A percentile compares a stretch with the other conserved stretches of the same genome.
phyloP scores from a whole-genome alignment of 2,888 invertebrate species.

The Eupsilia transversa region DNA sequence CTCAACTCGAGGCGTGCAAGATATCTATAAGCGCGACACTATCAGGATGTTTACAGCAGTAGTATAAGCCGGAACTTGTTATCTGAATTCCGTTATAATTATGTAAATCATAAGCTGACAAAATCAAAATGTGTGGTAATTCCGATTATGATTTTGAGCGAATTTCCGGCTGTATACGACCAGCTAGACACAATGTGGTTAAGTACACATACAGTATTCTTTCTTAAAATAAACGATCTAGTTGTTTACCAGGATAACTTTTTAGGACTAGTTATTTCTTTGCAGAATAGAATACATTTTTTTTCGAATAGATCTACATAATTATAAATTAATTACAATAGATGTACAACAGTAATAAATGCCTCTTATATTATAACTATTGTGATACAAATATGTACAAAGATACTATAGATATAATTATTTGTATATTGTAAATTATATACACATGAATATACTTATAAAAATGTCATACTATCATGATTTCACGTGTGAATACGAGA shows the following conservation, averaged over 20 bases:
- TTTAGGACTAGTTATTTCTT: not conserved
- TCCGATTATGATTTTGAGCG: not conserved
- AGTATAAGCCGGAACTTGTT: not conserved
- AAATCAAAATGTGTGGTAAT: not conserved
- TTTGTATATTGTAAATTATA: constrained; percentile 19
- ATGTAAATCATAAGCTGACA: not conserved
- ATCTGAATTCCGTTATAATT: not conserved
- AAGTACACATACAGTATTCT: not conserved
- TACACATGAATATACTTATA: constrained; percentile 24
- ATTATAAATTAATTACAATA: constrained; percentile 29
- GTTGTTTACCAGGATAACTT: no score
- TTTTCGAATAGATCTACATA: constrained; percentile 4
- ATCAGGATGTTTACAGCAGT: not conserved
- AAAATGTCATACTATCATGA: not conserved
- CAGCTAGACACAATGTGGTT: not conserved
- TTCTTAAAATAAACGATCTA: not conserved
- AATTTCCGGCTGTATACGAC: not conserved
- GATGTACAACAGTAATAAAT: constrained; percentile 28
- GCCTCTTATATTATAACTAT: constrained; percentile 25
- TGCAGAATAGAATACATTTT: not conserved
- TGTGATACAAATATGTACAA: constrained; percentile 34
- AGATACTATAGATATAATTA: constrained; percentile 22
- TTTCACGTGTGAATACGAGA: no score
- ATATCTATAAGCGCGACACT: not conserved
- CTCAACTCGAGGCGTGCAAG: not conserved